These are phyloP conservation scores for Crotalus tigris DNA, from an alignment of 2,113 vertebrate species.

Conservation along the genomic window DNA sequence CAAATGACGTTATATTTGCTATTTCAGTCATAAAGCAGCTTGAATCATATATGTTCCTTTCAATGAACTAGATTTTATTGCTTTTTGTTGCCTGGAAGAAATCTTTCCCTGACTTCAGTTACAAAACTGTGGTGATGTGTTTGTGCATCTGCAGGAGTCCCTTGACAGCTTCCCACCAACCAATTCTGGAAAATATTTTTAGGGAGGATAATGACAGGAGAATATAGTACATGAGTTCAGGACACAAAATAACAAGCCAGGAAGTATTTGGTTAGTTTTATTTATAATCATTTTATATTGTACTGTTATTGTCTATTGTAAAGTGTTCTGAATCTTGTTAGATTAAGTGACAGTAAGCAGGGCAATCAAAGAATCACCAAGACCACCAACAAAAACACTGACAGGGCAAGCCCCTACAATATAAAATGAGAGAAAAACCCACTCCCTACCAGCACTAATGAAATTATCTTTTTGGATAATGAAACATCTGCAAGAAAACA, in stretches of 20 bases:
- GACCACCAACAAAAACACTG: background rate
- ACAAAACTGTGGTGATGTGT: background rate
- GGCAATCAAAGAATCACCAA: background rate
- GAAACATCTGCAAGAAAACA: background rate
- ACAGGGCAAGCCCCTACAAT: background rate
- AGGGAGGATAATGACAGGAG: background rate
- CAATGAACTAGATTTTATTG: background rate
- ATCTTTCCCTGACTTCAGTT: background rate
- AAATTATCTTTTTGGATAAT: background rate
- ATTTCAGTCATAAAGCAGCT: background rate
- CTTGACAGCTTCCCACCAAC: background rate
- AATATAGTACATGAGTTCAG: background rate
- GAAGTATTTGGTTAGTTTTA: background rate
- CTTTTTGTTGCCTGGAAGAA: background rate
- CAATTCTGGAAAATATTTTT: background rate
- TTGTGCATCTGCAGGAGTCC: background rate
- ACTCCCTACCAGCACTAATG: background rate
- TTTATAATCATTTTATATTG: background rate
- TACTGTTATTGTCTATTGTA: background rate
- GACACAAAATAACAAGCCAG: background rate
- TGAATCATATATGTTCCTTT: background rate
- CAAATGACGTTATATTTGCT: slow-evolving; percentile 3
- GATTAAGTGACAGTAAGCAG: background rate
- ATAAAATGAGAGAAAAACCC: background rate
- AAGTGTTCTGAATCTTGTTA: background rate